Conservation (phyloP, 2,888 invertebrate species). For the Amphiduros pacificus region DNA sequence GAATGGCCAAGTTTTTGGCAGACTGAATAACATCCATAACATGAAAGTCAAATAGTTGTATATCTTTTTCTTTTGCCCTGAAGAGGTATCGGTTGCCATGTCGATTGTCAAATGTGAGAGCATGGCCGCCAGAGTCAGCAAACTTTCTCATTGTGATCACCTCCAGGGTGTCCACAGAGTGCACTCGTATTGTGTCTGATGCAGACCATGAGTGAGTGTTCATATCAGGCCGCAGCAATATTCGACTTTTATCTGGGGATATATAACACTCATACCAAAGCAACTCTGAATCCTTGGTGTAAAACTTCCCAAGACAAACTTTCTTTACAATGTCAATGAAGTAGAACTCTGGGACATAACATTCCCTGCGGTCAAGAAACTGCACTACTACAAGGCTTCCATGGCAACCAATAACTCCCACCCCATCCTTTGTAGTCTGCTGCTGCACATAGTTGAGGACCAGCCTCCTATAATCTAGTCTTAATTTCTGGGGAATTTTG, state of each 20-base stretch:
- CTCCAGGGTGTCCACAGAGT: slow-evolving; percentile 9
- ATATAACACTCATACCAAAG: slow-evolving; percentile 44
- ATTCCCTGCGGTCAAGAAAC: slow-evolving; percentile 35
- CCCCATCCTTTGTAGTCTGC: slow-evolving; percentile 30
- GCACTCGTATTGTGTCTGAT: slow-evolving; percentile 25
- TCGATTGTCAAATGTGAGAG: slow-evolving; percentile 35
- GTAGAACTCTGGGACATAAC: slow-evolving; percentile 37
- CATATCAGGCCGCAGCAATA: slow-evolving; percentile 38
- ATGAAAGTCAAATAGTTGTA: slow-evolving; percentile 31
- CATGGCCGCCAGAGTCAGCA: slow-evolving; percentile 32
- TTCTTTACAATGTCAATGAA: slow-evolving; percentile 34
- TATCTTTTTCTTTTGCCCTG: slow-evolving; percentile 29
- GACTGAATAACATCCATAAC: slow-evolving; percentile 5
- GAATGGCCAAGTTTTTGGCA: slow-evolving; percentile 25
- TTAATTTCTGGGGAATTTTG: not conserved
- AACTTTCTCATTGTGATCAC: slow-evolving; percentile 13
- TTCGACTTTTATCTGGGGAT: slow-evolving; percentile 35
- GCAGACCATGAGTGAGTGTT: slow-evolving; percentile 32
- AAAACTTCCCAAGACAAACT: slow-evolving; percentile 36
- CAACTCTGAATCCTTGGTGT: slow-evolving; percentile 32
- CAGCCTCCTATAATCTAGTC: slow-evolving; percentile 1
- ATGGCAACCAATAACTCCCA: slow-evolving; percentile 37
- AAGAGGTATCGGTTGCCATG: slow-evolving; percentile 35
- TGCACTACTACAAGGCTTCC: slow-evolving; percentile 35
- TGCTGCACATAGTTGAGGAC: slow-evolving; percentile 9